phyloP scores from a whole-genome alignment of 2,113 vertebrate genomes.

The Centrocercus urophasianus region DNA sequence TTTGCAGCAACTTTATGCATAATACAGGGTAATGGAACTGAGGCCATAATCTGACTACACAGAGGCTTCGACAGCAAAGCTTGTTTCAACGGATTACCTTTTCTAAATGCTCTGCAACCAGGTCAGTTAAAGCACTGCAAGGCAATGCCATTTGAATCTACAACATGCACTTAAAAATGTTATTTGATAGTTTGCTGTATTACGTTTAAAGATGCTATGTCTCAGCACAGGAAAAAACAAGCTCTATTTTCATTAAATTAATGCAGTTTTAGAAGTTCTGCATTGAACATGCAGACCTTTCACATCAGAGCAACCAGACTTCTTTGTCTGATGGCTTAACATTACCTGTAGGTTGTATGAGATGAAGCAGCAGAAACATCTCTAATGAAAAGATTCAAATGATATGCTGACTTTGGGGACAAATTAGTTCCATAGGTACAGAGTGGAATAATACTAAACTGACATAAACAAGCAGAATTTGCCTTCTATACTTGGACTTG shows the following conservation, averaged over 20 bases:
- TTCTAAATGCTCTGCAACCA: conserved; percentile 27
- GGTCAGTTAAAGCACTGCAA: conserved; percentile 5
- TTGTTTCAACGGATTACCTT: conserved; percentile 54
- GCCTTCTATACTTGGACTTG: background rate
- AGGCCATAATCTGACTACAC: conserved; percentile 13
- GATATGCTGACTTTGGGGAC: background rate
- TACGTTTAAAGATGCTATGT: background rate
- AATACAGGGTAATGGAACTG: conserved; percentile 1
- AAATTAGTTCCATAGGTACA: background rate
- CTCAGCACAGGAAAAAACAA: background rate
- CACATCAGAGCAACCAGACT: background rate
- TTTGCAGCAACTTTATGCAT: background rate
- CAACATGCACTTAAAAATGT: background rate
- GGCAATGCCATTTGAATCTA: background rate
- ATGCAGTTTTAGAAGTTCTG: background rate
- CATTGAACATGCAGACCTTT: background rate
- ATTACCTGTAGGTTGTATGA: background rate
- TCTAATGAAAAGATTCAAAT: background rate
- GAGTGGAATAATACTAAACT: background rate
- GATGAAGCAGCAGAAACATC: background rate
- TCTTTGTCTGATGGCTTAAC: background rate
- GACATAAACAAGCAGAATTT: background rate
- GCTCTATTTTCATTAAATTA: conserved; percentile 30
- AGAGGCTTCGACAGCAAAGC: conserved; percentile 30
- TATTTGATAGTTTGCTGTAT: background rate